Conservation (phyloP, 2,113 vertebrate species). For the Cinclus mexicanus region DNA sequence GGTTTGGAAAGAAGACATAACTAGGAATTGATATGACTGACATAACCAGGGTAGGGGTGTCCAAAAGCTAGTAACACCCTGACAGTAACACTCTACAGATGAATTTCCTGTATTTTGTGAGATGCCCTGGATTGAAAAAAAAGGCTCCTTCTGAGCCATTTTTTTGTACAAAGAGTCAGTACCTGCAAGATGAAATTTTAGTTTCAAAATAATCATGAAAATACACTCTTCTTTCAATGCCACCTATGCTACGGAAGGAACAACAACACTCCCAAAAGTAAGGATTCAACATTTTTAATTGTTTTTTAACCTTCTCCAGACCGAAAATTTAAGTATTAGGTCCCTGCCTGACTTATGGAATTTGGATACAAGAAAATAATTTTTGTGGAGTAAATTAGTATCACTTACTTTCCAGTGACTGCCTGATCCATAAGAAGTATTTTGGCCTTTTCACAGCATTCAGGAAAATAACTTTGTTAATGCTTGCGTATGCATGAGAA, state of each 20-base stretch:
- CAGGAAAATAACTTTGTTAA: neutral
- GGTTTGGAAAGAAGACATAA: neutral
- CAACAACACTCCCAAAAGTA: neutral
- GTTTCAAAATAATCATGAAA: neutral
- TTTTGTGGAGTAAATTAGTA: neutral
- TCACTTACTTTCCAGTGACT: neutral
- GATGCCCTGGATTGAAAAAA: neutral
- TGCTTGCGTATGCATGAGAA: neutral
- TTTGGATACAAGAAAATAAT: neutral
- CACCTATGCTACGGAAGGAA: neutral
- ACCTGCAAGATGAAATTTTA: conserved; percentile 41
- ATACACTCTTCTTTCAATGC: neutral
- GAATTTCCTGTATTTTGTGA: neutral
- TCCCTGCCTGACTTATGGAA: neutral
- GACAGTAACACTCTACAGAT: neutral
- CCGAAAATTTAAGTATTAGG: neutral
- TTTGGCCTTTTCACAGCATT: neutral
- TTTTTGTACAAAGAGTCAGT: conserved; percentile 51
- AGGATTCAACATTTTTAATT: neutral
- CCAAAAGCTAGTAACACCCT: neutral
- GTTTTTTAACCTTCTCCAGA: neutral
- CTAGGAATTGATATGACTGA: neutral
- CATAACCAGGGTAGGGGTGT: neutral
- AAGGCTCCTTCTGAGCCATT: neutral
- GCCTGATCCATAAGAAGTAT: neutral